These are phyloP conservation scores for Herpetotheres cachinnans DNA, from an alignment of 2,113 vertebrate species.

Conservation along the genomic window DNA sequence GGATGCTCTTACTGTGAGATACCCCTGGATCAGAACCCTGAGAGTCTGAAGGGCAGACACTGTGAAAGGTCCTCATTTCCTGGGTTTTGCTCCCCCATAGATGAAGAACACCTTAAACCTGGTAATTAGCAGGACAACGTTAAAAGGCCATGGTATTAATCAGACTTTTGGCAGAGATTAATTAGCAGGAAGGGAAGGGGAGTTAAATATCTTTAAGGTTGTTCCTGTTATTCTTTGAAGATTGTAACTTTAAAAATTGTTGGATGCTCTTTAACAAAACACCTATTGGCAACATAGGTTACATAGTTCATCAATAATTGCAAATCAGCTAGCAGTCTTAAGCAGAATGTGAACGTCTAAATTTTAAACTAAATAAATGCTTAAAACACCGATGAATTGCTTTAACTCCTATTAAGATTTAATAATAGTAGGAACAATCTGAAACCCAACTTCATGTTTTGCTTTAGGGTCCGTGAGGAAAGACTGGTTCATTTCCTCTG, in stretches of 20 bases:
- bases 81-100: rapidly evolving
- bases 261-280: background rate
- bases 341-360: background rate
- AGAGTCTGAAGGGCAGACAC: background rate
- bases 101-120: background rate
- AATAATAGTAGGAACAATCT: background rate
- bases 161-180: background rate
- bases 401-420: background rate
- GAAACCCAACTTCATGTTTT: background rate
- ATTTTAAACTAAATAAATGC: background rate
- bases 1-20: background rate
- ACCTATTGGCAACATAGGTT: background rate
- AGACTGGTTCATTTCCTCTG: background rate
- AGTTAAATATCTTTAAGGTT: background rate
- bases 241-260: background rate
- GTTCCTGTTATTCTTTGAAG: background rate
- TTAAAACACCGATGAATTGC: background rate
- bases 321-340: background rate
- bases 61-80: background rate
- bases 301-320: background rate
- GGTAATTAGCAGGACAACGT: background rate
- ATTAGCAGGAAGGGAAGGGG: background rate
- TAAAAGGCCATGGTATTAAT: background rate
- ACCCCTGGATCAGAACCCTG: background rate
- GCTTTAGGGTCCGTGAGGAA: background rate